These are phyloP conservation scores for Drosophila santomea DNA, from an alignment of 1,140 invertebrate genomes.

Conservation along the genomic window DNA sequence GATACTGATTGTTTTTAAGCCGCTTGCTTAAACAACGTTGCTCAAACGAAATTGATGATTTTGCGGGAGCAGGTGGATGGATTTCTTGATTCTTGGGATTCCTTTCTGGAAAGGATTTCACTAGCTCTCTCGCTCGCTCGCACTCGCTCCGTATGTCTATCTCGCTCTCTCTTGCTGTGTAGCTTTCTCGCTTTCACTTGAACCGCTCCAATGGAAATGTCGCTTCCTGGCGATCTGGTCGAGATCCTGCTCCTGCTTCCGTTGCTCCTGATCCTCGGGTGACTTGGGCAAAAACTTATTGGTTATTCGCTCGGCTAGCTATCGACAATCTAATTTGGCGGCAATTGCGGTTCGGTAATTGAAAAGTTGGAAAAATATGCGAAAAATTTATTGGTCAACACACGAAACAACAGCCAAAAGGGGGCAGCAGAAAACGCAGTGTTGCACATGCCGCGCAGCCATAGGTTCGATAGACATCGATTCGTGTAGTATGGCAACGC, in stretches of 20 bases:
- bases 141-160: conserved; percentile 30
- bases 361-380: conserved; percentile 65
- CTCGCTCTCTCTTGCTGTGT: neutral
- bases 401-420: conserved; percentile 77
- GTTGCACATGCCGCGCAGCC: conserved; percentile 40
- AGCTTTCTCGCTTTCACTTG: conserved; percentile 8
- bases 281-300: conserved; percentile 23
- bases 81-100: conserved; percentile 21
- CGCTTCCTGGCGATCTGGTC: conserved; percentile 39
- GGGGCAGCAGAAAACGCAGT: conserved; percentile 64
- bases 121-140: conserved; percentile 54
- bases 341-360: conserved; percentile 58
- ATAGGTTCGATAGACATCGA: conserved; percentile 1
- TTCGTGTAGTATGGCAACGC: neutral
- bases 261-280: conserved; percentile 12
- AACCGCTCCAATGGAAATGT: conserved; percentile 23
- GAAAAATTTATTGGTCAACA: conserved; percentile 81
- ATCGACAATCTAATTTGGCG: conserved; percentile 31
- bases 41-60: conserved; percentile 20
- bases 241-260: conserved; percentile 8
- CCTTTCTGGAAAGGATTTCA: conserved; percentile 41
- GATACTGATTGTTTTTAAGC: neutral
- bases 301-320: conserved; percentile 19
- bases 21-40: conserved; percentile 63
- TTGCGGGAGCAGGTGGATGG: conserved; percentile 7